Conservation (phyloP, 1,140 invertebrate species). For the Homalodisca vitripennis region DNA sequence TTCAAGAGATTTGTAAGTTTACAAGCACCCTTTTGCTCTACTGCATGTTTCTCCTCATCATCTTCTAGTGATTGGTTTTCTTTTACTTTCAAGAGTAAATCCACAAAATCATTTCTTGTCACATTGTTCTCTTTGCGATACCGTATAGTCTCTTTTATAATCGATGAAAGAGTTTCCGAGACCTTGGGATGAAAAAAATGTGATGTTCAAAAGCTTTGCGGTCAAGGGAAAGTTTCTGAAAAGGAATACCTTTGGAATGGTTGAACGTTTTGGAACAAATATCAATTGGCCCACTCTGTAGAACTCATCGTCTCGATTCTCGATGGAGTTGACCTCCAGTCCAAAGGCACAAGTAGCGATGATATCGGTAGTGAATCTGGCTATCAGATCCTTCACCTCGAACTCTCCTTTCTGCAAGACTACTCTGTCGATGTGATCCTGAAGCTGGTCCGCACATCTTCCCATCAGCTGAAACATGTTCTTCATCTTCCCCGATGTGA, state of each 20-base stretch:
- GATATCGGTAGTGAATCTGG: conserved; percentile 45
- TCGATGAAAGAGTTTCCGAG: conserved; percentile 48
- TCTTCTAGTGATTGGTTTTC: conserved; percentile 40
- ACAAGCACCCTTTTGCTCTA: not conserved
- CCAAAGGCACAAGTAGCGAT: conserved; percentile 51
- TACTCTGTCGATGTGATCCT: conserved; percentile 13
- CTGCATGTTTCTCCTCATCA: not conserved
- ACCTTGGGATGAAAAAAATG: not conserved
- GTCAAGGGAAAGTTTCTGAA: not conserved
- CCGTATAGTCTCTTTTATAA: conserved; percentile 55
- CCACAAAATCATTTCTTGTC: conserved; percentile 55
- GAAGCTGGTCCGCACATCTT: conserved; percentile 41
- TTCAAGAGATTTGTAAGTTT: too few relatives aligned
- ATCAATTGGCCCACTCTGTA: conserved; percentile 37
- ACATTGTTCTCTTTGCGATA: conserved; percentile 53
- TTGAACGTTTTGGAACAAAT: not conserved
- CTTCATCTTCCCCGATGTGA: conserved; percentile 62
- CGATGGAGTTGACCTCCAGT: conserved; percentile 47
- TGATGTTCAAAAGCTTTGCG: not conserved
- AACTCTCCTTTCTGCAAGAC: not conserved
- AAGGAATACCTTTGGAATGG: not conserved
- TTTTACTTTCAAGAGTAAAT: conserved; percentile 54
- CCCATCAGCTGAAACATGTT: conserved; percentile 55
- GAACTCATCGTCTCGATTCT: conserved; percentile 45
- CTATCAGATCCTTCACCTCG: conserved; percentile 28